phyloP scores from a whole-genome alignment of 2,888 invertebrate species.

The Crioceris asparagi region DNA sequence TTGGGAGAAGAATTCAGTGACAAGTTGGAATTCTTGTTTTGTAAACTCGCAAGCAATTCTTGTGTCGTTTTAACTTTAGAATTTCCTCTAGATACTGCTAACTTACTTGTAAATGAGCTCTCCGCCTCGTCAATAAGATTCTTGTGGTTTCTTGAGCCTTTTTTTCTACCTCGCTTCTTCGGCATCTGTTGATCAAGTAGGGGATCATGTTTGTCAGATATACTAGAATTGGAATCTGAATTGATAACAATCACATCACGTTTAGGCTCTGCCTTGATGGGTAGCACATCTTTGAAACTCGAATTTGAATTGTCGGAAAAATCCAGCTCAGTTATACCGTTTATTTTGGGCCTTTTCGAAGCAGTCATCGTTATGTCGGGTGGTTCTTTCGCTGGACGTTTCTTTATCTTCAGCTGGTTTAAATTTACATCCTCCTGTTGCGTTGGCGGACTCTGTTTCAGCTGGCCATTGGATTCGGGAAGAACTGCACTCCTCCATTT shows the following conservation, averaged over 20 bases:
- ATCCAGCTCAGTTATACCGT: conserved; percentile 36
- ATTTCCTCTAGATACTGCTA: conserved; percentile 47
- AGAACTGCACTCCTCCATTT: conserved; percentile 85
- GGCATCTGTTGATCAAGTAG: conserved; percentile 35
- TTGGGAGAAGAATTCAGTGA: conserved; percentile 15
- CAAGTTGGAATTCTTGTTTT: conserved; percentile 34
- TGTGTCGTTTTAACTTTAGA: conserved; percentile 66
- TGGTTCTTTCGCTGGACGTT: conserved; percentile 19
- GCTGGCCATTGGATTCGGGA: conserved; percentile 41
- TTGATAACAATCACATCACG: conserved; percentile 31
- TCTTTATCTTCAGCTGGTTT: conserved; percentile 22
- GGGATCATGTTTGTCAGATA: conserved; percentile 38
- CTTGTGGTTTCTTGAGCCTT: conserved; percentile 46
- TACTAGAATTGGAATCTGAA: conserved; percentile 43
- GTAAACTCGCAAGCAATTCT: conserved; percentile 68
- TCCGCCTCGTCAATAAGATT: conserved; percentile 43
- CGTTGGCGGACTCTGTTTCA: conserved; percentile 25
- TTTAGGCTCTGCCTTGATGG: conserved; percentile 19
- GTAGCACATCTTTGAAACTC: conserved; percentile 34
- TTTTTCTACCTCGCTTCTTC: conserved; percentile 49
- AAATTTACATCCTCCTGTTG: conserved; percentile 25
- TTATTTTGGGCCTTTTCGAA: conserved; percentile 37
- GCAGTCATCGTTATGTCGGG: conserved; percentile 14
- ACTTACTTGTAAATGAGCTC: conserved; percentile 44
- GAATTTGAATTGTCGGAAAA: conserved; percentile 39